Base-by-base conservation (phyloP, 2,113 vertebrate genomes). In the Onychostruthus taczanowskii region DNA sequence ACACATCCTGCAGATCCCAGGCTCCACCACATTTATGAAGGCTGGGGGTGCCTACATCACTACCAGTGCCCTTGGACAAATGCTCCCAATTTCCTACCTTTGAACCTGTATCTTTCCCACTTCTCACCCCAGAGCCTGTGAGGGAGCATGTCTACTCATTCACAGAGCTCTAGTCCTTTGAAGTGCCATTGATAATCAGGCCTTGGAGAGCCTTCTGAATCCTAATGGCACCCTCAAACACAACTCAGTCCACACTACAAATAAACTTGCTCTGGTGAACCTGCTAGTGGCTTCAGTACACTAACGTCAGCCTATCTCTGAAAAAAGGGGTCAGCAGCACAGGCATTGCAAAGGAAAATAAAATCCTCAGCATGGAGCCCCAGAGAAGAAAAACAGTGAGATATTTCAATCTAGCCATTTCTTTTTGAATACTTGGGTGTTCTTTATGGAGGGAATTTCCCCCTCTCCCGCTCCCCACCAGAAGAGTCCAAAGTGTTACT, bases 391-490 rank as follows among this genome's bases (percentile, higher is more conserved):
- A 98, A 98, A 98, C 98, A 98, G 97, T 93, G 96, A 98, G 97
- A 97, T 97, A 98, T 98, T 98, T 97, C 98, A 98, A 97, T 96
- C 97, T 87, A 92, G 67, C 95, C 87, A 44, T 96, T 98, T 98
- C 98, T 98, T 98, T 98, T 98, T 97, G 98, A 98, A 98, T 97
- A 97, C 98, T 98, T 98, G 98, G 98, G 98, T 98, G 98, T 98
- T 98, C 98, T 98, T 97, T 89, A 96, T 26, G 95, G 84, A 97
- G 97, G 91, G 98, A 97, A 97, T 97, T 97, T 97, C 96, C 96
- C 95, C 94, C 96, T 91, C 94, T 63, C 30, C 77, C 0, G 2
- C 49, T 90, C 89, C 59, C 47, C 87, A 59, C 87, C 95, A 94
- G 93, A 97, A 97, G 91, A 6, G 49, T 97, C 98, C 97, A 97